phyloP scores from a whole-genome alignment of 2,888 invertebrate genomes.

The Drosophila nigricruria region DNA sequence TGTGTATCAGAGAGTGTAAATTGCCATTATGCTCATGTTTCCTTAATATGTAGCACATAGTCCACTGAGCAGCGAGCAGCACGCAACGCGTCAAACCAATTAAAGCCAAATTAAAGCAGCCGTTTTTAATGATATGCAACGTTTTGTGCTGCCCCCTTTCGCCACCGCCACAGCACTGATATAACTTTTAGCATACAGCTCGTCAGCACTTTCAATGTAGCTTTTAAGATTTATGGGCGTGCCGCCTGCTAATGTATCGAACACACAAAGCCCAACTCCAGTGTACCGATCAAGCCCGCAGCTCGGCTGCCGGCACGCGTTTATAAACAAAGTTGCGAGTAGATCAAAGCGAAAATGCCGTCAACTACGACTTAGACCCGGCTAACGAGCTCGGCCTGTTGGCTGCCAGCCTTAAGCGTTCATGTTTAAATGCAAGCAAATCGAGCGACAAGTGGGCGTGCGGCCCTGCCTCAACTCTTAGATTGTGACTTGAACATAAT shows the following conservation, averaged over 20 bases:
- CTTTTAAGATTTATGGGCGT: slow-evolving; percentile 70
- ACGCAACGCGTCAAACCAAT: slow-evolving; percentile 77
- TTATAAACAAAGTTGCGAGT: slow-evolving; percentile 48
- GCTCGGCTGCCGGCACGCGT: slow-evolving; percentile 71
- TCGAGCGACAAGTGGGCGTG: slow-evolving; percentile 70
- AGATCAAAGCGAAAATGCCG: slow-evolving; percentile 70
- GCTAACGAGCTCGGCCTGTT: slow-evolving; percentile 56
- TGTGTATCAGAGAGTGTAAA: slow-evolving; percentile 54
- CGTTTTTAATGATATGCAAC: slow-evolving; percentile 76
- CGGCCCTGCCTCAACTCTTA: slow-evolving; percentile 29
- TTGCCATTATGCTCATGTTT: slow-evolving; percentile 79
- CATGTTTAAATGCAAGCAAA: slow-evolving; percentile 55
- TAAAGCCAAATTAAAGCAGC: slow-evolving; percentile 76
- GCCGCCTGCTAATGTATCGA: slow-evolving; percentile 53
- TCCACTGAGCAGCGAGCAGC: slow-evolving; percentile 50
- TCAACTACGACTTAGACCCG: slow-evolving; percentile 37
- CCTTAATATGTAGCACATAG: slow-evolving; percentile 75
- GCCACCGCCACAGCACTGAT: neutral
- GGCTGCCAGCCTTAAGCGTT: slow-evolving; percentile 45
- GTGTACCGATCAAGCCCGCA: slow-evolving; percentile 27
- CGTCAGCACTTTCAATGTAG: slow-evolving; percentile 63
- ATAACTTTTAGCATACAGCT: neutral
- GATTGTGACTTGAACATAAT: slow-evolving; percentile 43
- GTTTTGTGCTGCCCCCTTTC: slow-evolving; percentile 6
- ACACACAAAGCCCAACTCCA: slow-evolving; percentile 41